A percentile compares a stretch with the other conserved stretches of the same genome.
phyloP scores from a whole-genome alignment of 2,888 invertebrate species.

The Xanthia icteritia region DNA sequence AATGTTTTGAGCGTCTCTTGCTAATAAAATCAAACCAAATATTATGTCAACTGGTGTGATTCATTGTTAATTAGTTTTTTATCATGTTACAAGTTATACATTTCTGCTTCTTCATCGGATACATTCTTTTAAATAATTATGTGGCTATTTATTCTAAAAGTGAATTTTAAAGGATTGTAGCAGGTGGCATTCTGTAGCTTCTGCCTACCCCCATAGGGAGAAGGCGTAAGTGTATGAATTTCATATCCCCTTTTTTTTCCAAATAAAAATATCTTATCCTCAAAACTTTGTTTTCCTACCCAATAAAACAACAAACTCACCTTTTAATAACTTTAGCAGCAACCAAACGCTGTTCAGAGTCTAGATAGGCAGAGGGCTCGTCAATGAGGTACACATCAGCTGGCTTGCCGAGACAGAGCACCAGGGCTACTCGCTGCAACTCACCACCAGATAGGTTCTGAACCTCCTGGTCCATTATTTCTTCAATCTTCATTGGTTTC shows the following conservation, averaged over 20 bases:
- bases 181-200: no score
- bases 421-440: constrained; percentile 98
- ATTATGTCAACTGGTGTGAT: not conserved
- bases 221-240: not conserved
- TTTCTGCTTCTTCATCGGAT: not conserved
- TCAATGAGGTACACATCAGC: constrained; percentile 99
- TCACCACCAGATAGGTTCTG: constrained; percentile 99
- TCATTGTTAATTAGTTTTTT: not conserved
- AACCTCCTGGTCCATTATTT: constrained; percentile 99
- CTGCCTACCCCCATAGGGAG: no score
- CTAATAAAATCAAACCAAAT: not conserved
- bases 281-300: not conserved
- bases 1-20: not conserved
- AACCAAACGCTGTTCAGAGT: constrained; percentile 99
- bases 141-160: not conserved
- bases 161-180: not conserved
- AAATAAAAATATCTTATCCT: not conserved
- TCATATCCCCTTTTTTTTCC: not conserved
- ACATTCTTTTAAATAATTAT: not conserved
- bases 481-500: constrained; percentile 99
- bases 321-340: constrained; percentile 99
- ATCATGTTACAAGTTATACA: not conserved
- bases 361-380: constrained; percentile 99
- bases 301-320: constrained; percentile 82
- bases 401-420: constrained; percentile 99